phyloP scores from a whole-genome alignment of 2,888 invertebrate species.

The Meganola albula region DNA sequence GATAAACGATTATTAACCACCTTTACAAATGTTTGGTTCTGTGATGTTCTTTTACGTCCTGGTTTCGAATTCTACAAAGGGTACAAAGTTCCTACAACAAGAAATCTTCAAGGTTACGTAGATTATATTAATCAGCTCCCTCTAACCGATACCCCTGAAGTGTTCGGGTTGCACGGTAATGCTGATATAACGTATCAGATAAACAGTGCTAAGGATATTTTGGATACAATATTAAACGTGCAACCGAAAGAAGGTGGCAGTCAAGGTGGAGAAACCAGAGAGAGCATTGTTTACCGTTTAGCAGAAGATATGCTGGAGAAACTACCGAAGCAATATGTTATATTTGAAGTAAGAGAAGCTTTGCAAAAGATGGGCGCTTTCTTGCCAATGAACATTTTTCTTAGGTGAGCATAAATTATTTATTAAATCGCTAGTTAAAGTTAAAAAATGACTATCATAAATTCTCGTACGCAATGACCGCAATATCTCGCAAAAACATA shows the following conservation, averaged over 20 bases:
- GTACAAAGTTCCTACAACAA: conserved; percentile 92
- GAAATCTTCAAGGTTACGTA: conserved; percentile 86
- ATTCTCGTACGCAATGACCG: too few species aligned
- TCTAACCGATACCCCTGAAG: conserved; percentile 93
- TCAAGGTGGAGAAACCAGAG: conserved; percentile 94
- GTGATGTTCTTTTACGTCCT: conserved; percentile 89
- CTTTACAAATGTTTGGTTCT: conserved; percentile 97
- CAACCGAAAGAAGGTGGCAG: conserved; percentile 97
- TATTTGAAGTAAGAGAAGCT: conserved; percentile 93
- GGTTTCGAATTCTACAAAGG: conserved; percentile 96
- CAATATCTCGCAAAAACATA: too few species aligned
- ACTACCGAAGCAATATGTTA: conserved; percentile 89
- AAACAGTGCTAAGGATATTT: conserved; percentile 94
- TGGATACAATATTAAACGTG: conserved; percentile 96
- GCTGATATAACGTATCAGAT: conserved; percentile 99
- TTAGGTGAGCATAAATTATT: conserved; percentile 65
- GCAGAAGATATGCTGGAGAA: conserved; percentile 93
- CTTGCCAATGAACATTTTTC: conserved; percentile 96
- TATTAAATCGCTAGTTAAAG: not conserved
- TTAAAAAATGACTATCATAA: not conserved
- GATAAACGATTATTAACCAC: conserved; percentile 95
- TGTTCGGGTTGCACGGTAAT: conserved; percentile 96
- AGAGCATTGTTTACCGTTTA: conserved; percentile 92
- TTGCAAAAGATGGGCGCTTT: conserved; percentile 94
- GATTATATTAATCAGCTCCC: conserved; percentile 93